Evolutionary conservation across 2,797 vertebrate genomes (phyloP).

Genomic region (Falco peregrinus): DNA sequence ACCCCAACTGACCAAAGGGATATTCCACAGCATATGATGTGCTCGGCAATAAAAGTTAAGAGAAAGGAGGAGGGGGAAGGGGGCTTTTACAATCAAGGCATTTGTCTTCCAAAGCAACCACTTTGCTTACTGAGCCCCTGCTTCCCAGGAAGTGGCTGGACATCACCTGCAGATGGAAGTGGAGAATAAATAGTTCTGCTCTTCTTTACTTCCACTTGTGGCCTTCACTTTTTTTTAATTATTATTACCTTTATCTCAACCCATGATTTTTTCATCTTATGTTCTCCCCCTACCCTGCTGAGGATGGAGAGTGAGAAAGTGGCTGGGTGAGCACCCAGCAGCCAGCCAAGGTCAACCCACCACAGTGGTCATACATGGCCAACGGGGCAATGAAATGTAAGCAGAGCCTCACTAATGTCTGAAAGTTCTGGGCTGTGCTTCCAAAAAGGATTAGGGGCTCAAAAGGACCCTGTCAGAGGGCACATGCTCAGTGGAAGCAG

Average conservation of each 20-base stretch:
- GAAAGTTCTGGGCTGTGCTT: not conserved
- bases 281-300: not conserved
- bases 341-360: not conserved
- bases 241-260: too few species aligned
- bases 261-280: not conserved
- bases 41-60: not conserved
- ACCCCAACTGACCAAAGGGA: not conserved
- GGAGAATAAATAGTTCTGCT: too few species aligned
- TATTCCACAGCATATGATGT: not conserved
- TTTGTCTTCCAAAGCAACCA: not conserved
- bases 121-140: not conserved
- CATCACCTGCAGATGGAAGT: not conserved
- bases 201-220: too few species aligned
- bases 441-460: not conserved
- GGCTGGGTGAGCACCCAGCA: not conserved
- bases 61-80: not conserved
- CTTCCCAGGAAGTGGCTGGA: not conserved
- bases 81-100: fast-evolving
- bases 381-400: not conserved
- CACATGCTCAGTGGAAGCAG: not conserved
- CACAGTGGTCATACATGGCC: not conserved
- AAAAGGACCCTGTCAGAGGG: not conserved
- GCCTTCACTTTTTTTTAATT: too few species aligned
- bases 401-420: not conserved
- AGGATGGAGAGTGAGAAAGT: not conserved